A percentile compares a stretch with the other conserved stretches of the same genome.
These are phyloP conservation scores for Tetrapedia diversipes DNA, from an alignment of 2,888 invertebrate species.

Conservation along the genomic window DNA sequence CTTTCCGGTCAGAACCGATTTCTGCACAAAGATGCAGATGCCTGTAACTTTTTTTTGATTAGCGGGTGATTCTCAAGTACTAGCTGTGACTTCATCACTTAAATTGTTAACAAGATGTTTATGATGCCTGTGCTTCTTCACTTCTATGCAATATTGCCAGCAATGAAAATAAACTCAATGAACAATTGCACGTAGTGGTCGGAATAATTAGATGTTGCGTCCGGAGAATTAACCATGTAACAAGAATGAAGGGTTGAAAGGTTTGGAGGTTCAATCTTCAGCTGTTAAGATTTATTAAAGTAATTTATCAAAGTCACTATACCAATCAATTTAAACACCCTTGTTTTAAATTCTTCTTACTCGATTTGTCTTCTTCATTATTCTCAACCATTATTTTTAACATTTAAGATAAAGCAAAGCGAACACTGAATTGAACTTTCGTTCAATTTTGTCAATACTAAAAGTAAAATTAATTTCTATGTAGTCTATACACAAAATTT, in stretches of 20 bases:
- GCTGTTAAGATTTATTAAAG: no score
- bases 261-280: no score
- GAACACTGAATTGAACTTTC: no score
- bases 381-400: no score
- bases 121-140: background rate
- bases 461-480: no score
- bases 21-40: constrained; percentile 4
- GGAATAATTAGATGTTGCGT: background rate
- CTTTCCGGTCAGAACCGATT: constrained; percentile 48
- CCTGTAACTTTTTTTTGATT: constrained; percentile 30
- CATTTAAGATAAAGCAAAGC: no score
- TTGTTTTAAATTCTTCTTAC: no score
- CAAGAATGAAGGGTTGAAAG: background rate
- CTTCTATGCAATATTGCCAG: background rate
- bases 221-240: background rate
- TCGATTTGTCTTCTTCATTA: no score
- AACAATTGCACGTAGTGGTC: background rate
- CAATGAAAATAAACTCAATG: background rate
- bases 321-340: no score
- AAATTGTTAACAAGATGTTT: constrained; percentile 11
- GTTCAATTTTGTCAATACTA: no score
- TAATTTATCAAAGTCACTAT: no score
- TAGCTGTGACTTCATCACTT: constrained; percentile 20
- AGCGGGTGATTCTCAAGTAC: background rate
- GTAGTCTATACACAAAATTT: no score